phyloP scores from a whole-genome alignment of 2,797 vertebrate species.

The Orientallactaga sibirica region DNA sequence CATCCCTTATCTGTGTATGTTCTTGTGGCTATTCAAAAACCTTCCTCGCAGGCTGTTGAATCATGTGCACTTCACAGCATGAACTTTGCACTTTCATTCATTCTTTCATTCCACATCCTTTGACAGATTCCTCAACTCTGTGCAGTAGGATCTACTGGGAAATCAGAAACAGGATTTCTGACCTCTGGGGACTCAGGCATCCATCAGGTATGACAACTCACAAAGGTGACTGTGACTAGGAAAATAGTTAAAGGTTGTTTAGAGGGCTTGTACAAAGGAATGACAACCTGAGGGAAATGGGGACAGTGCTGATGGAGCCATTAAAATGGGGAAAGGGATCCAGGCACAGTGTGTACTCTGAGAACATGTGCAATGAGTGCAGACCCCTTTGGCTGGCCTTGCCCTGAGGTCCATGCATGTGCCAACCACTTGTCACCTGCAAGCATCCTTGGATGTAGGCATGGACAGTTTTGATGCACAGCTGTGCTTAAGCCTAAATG shows the following conservation, averaged over 20 bases:
- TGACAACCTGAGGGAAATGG: neutral
- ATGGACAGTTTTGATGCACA: accelerated
- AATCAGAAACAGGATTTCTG: neutral
- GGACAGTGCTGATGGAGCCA: neutral
- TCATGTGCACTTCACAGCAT: neutral
- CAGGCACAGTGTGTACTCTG: neutral
- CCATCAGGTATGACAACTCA: neutral
- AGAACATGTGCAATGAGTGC: neutral
- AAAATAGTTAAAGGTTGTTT: neutral
- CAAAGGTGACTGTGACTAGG: neutral
- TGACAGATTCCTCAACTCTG: neutral
- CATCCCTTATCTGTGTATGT: neutral
- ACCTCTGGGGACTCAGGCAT: neutral
- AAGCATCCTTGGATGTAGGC: neutral
- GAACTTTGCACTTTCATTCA: neutral
- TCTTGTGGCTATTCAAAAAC: constrained; percentile 20
- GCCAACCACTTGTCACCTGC: neutral
- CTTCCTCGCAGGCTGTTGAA: neutral
- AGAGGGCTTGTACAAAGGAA: neutral
- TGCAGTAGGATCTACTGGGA: neutral
- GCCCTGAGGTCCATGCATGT: accelerated
- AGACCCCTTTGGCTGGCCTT: neutral
- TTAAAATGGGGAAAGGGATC: neutral
- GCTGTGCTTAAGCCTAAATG: neutral
- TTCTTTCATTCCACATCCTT: neutral